Evolutionary conservation across 2,888 invertebrate species (phyloP).

Genomic region (Dryomyza anilis): DNA sequence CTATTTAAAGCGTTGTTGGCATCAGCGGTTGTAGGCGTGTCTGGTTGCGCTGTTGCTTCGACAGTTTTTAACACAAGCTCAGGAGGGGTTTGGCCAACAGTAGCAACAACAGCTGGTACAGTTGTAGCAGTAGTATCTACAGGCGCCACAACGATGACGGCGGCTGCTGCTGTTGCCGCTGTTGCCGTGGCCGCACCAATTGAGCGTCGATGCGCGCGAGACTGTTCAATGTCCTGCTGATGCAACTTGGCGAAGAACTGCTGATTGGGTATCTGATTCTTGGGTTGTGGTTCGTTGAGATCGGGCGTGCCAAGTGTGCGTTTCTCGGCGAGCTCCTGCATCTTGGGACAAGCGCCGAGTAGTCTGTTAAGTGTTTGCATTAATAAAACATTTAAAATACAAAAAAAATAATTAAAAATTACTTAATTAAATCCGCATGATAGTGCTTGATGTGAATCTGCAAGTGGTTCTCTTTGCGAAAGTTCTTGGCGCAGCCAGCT

Average conservation of each 20-base stretch:
- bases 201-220: conserved; percentile 48
- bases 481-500: conserved; percentile 84
- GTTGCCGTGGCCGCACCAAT: conserved; percentile 2
- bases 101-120: neutral
- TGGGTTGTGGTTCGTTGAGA: conserved; percentile 60
- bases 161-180: neutral
- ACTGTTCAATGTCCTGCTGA: conserved; percentile 57
- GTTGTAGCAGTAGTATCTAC: neutral
- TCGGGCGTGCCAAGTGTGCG: conserved; percentile 67
- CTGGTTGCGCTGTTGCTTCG: neutral
- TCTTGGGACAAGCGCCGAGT: conserved; percentile 82
- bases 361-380: conserved; percentile 38
- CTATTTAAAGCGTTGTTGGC: too few relatives aligned
- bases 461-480: conserved; percentile 86
- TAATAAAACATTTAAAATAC: neutral
- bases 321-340: conserved; percentile 83
- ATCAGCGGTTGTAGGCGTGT: neutral
- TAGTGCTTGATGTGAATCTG: conserved; percentile 96
- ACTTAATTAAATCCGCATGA: conserved; percentile 79
- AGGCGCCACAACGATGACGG: neutral
- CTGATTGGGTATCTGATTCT: conserved; percentile 60
- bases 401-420: conserved; percentile 27
- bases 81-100: neutral
- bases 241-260: conserved; percentile 61
- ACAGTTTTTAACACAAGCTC: neutral